A percentile compares a stretch with the other conserved stretches of the same genome.
These are phyloP conservation scores for Tolmerus cingulatus DNA, from an alignment of 2,888 invertebrate species.

Conservation along the genomic window DNA sequence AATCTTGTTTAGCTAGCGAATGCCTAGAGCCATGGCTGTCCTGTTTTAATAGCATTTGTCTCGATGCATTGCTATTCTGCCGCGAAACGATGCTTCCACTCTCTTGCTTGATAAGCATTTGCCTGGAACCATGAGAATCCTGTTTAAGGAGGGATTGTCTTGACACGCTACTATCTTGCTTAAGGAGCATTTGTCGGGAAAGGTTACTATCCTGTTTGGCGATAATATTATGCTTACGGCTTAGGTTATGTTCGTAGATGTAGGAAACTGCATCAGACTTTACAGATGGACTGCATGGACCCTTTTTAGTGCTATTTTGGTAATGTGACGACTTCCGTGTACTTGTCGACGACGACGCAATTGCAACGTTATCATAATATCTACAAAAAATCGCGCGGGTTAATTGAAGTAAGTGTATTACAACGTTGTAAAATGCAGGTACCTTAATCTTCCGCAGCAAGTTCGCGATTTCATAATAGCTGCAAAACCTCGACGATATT, in stretches of 20 bases:
- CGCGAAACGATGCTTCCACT: conserved; percentile 56
- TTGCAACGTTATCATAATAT: conserved; percentile 86
- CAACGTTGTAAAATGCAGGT: conserved; percentile 46
- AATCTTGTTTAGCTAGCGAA: conserved; percentile 62
- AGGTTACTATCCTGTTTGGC: conserved; percentile 63
- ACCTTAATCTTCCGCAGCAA: conserved; percentile 82
- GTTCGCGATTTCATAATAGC: conserved; percentile 86
- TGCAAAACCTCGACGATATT: conserved; percentile 88
- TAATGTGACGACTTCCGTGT: conserved; percentile 87
- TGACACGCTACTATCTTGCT: conserved; percentile 52
- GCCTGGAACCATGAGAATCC: conserved; percentile 63
- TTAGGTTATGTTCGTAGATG: conserved; percentile 64
- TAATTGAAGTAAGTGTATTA: neutral
- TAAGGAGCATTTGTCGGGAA: conserved; percentile 54
- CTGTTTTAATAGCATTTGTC: conserved; percentile 61
- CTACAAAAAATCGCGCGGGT: conserved; percentile 50
- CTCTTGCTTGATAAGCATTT: conserved; percentile 62
- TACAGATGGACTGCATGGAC: conserved; percentile 68
- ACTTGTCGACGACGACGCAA: conserved; percentile 85
- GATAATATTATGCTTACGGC: conserved; percentile 60
- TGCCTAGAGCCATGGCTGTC: conserved; percentile 62
- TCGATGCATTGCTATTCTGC: conserved; percentile 59
- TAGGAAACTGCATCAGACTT: conserved; percentile 67
- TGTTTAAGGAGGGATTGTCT: conserved; percentile 61
- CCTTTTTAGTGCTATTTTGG: conserved; percentile 68